phyloP scores from a whole-genome alignment of 2,888 invertebrate species.

The Drosophila tanythrix region DNA sequence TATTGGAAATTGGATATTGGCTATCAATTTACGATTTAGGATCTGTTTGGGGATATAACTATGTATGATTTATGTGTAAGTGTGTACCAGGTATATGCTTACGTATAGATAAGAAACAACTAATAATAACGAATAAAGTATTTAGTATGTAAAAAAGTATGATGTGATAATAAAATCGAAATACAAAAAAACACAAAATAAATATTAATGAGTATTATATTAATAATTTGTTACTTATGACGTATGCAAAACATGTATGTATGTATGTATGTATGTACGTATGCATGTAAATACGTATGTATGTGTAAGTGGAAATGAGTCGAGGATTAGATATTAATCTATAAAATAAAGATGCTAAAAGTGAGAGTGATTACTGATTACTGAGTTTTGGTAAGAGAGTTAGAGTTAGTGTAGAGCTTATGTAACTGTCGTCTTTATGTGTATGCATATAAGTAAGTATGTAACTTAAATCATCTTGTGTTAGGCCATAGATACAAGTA shows the following conservation, averaged over 20 bases:
- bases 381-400: not conserved
- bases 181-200: not conserved
- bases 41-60: not conserved
- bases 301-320: conserved; percentile 25
- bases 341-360: conserved; percentile 12
- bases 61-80: conserved; percentile 8
- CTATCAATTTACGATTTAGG: not conserved
- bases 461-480: conserved; percentile 3
- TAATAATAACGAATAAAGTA: conserved; percentile 9
- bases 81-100: conserved; percentile 5
- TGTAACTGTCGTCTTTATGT: conserved; percentile 8
- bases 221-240: not conserved
- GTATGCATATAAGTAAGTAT: conserved; percentile 7
- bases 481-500: conserved; percentile 10
- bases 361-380: conserved; percentile 5
- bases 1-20: not conserved
- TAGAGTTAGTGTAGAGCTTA: conserved; percentile 4
- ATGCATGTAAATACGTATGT: conserved; percentile 19
- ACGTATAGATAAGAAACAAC: conserved; percentile 20
- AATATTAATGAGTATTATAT: not conserved
- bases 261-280: conserved; percentile 14
- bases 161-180: conserved; percentile 1
- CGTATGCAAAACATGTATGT: not conserved
- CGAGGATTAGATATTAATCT: conserved; percentile 15
- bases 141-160: conserved; percentile 1